Base-by-base conservation (phyloP, 92 coral and sea anemone species). In the Phymanthus crucifer region DNA sequence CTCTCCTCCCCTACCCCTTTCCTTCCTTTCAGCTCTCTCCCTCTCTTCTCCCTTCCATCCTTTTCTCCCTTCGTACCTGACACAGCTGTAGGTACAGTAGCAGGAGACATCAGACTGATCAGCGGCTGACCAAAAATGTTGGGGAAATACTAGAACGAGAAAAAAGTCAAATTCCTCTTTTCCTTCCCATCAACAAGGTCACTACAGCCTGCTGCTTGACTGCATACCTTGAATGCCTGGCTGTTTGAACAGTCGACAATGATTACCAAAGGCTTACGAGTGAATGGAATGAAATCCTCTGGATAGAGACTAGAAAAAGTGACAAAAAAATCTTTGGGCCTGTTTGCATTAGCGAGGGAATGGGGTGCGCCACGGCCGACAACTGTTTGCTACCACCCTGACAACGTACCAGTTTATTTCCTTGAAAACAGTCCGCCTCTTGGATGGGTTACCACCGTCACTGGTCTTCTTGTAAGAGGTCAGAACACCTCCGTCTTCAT, bases 271-370 rank as follows among this genome's bases (percentile, higher is more conserved):
- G 99, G 92, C 68, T 95, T 95, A 34, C 99, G 86, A 71, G 97
- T 93, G 73, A 95, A 95, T 31, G 99, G 96, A 58, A 95, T 86
- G 40, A 95, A 80, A 72, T 95, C 99, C 27, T 93, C 99, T 24
- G 99, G 99, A 81, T 90, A 95, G 70, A 95, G 68, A 71, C 99
- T 95, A 64, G 13, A 83, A 58, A 40, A 6, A 54, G 19, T 10
- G 14, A 43, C 14, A 11, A 43, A 43, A 43, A n/a, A 37, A 37
- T 37, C 3, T 37, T 37, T 37, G n/a, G n/a, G n/a, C n/a, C n/a
- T n/a, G n/a, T n/a, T n/a, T n/a, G n/a, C n/a, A n/a, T n/a, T n/a
- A n/a, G n/a, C n/a, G n/a, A n/a, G n/a, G n/a, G n/a, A n/a, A n/a
- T n/a, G n/a, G n/a, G n/a, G n/a, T n/a, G n/a, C n/a, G n/a, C n/a